phyloP scores from a whole-genome alignment of 2,797 vertebrate species.

The Anguilla obscura region DNA sequence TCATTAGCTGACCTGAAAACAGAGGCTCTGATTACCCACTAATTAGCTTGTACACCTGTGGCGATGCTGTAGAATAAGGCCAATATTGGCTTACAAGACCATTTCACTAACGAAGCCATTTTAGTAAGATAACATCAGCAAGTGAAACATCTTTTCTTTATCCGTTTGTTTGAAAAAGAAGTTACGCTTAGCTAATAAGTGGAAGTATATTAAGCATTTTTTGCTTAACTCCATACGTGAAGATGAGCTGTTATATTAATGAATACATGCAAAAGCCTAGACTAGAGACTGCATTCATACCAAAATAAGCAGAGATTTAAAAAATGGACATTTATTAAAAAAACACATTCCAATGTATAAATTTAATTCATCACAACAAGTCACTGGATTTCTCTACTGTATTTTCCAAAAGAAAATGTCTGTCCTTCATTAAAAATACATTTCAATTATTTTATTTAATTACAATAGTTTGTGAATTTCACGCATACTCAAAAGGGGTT shows the following conservation, averaged over 20 bases:
- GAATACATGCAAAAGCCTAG: not conserved
- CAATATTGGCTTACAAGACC: too few relatives aligned
- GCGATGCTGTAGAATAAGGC: too few relatives aligned
- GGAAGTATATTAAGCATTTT: too few relatives aligned
- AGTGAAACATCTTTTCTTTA: too few relatives aligned
- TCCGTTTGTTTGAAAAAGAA: too few relatives aligned
- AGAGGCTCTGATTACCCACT: too few relatives aligned
- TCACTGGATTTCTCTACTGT: not conserved
- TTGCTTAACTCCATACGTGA: not conserved
- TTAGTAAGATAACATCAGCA: too few relatives aligned
- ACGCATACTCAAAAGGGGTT: not conserved
- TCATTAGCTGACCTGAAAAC: too few relatives aligned
- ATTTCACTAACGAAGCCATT: too few relatives aligned
- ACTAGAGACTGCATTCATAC: not conserved
- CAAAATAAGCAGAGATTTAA: not conserved
- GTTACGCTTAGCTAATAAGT: too few relatives aligned
- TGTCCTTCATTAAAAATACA: slow-evolving; percentile 32
- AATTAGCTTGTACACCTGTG: too few relatives aligned
- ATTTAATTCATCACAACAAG: not conserved
- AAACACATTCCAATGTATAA: slow-evolving; percentile 57
- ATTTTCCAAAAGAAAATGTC: slow-evolving; percentile 13
- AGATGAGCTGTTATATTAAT: not conserved
- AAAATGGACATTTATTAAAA: slow-evolving; percentile 43
- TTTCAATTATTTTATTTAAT: slow-evolving; percentile 16
- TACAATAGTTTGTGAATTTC: not conserved